Percentiles rank a stretch among this genome's conserved stretches.
phyloP scores from a whole-genome alignment of 2,797 vertebrate genomes.

The Anguilla pacifica region DNA sequence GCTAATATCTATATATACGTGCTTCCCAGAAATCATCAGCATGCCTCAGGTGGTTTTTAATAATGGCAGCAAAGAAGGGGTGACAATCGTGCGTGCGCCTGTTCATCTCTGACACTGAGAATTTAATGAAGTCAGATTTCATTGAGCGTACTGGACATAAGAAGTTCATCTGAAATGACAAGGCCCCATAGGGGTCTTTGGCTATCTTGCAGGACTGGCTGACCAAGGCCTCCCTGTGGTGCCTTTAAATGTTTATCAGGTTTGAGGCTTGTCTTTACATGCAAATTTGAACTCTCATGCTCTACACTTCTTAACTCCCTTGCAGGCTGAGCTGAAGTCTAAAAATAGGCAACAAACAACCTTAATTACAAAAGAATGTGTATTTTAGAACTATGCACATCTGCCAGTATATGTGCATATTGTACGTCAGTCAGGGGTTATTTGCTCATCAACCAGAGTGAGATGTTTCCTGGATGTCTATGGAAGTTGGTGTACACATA shows the following conservation, averaged over 20 bases:
- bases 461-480: neutral
- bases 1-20: neutral
- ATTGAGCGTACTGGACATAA: neutral
- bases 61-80: neutral
- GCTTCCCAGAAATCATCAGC: neutral
- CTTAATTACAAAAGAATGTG: neutral
- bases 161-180: neutral
- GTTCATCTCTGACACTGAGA: neutral
- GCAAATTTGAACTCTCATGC: neutral
- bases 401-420: neutral
- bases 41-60: neutral
- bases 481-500: neutral
- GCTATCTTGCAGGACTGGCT: neutral
- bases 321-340: neutral
- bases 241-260: neutral
- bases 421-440: neutral
- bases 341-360: neutral
- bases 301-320: neutral
- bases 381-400: neutral
- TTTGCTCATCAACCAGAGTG: neutral
- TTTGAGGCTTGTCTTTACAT: neutral
- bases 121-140: slow-evolving; percentile 7
- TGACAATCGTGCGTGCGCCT: neutral
- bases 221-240: neutral
- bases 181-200: neutral